Base-by-base conservation (phyloP, 2,113 vertebrate genomes). In the Sarotherodon lohbergeri region DNA sequence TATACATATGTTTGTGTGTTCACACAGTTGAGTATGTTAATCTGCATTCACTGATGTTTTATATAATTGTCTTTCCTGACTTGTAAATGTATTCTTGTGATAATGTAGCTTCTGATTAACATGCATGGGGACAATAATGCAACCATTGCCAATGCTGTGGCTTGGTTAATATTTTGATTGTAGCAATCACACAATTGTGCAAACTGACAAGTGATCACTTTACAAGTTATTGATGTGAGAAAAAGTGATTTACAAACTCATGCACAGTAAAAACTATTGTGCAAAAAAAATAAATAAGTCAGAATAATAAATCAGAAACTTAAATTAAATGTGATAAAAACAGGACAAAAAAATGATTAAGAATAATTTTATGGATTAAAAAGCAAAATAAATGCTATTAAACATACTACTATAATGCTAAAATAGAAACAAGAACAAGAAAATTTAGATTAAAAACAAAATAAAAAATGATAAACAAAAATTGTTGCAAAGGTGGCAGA, bases 381-480 rank as follows among this genome's bases (percentile, higher is more conserved):
- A 41, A 71, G 17, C 5, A 4, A 36, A 36, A 68, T 22, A 41
- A 22, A 68, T 39, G 19, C 34, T 68, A 13, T 22, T 41, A 68
- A 12, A n/a, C 0, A 63, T 63, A 0, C 0, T n/a, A 63, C 29
- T 63, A 11, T 3, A 68, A n/a, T 63, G 32, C 19, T 22, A 68
- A 39, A 39, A 22, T 68, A 68, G 4, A n/a, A 7, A 39, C 24
- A 24, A 24, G 24, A 27, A 27, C 34, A 13, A 39, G 19, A 68
- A 36, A 68, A 39, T 39, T 10, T 68, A 3, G 17, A n/a, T 63
- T 7, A 3, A 39, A 39, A 68, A 39, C 6, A 43, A 71, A 71
- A 68, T 68, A 13, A 14, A 68, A 68, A 39, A 13, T n/a, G 34
- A 36, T 13, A 66, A 22, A 36, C 17, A n/a, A 39, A 7, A 39